Percentiles rank a stretch among this genome's conserved stretches.
These are phyloP conservation scores for Meandrusa payeni DNA, from an alignment of 2,888 invertebrate genomes.

Conservation along the genomic window DNA sequence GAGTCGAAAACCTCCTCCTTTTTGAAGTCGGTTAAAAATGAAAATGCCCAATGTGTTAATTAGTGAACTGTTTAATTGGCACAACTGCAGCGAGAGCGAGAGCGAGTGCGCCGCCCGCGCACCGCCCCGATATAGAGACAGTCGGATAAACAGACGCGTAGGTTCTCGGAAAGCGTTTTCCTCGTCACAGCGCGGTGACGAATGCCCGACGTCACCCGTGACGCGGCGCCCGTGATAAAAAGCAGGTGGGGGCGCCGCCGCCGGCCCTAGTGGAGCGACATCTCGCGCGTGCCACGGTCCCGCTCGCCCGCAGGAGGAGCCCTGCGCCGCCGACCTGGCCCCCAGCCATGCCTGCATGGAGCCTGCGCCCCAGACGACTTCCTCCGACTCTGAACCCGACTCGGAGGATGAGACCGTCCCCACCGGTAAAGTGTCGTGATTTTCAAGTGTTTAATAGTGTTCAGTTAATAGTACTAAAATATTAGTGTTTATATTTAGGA, in stretches of 20 bases:
- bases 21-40: too few relatives aligned
- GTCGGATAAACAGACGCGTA: conserved; percentile 35
- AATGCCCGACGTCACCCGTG: conserved; percentile 65
- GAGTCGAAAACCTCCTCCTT: too few relatives aligned
- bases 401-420: conserved; percentile 73
- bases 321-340: conserved; percentile 49
- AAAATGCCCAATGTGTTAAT: background rate
- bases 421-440: conserved; percentile 56
- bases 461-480: too few relatives aligned
- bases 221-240: conserved; percentile 59
- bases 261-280: conserved; percentile 53
- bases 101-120: background rate
- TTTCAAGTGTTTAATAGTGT: background rate
- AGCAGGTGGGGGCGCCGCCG: conserved; percentile 47
- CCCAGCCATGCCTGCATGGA: conserved; percentile 75
- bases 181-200: conserved; percentile 62
- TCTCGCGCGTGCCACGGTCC: conserved; percentile 26
- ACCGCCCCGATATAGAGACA: conserved; percentile 15
- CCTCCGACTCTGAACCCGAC: conserved; percentile 46
- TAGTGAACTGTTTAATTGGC: background rate
- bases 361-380: conserved; percentile 42
- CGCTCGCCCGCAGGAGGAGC: conserved; percentile 26
- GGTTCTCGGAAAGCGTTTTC: conserved; percentile 77
- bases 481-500: conserved; percentile 6
- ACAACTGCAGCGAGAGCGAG: background rate